These are phyloP conservation scores for Temnothorax curvispinosus DNA, from an alignment of 1,140 invertebrate species.

Conservation along the genomic window DNA sequence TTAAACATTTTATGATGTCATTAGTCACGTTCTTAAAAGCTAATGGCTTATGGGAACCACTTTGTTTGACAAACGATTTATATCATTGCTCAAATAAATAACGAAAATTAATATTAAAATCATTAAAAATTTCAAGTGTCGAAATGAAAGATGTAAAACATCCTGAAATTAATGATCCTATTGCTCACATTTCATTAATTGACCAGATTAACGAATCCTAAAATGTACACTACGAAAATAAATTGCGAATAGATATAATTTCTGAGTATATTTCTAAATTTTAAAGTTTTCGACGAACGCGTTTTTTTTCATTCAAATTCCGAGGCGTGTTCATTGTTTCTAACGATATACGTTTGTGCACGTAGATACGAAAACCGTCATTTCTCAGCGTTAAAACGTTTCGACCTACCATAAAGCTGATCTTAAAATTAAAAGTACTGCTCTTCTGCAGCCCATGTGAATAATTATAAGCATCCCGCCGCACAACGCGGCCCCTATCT, in stretches of 20 bases:
- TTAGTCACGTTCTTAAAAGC: background rate
- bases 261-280: background rate
- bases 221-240: background rate
- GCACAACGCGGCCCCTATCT: background rate
- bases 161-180: background rate
- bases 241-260: no score
- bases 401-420: constrained; percentile 39
- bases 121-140: background rate
- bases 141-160: background rate
- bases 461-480: background rate
- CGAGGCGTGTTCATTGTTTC: background rate
- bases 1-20: background rate
- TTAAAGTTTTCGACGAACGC: background rate
- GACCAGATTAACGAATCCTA: background rate
- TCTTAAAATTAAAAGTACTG: constrained; percentile 57
- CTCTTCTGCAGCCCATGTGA: constrained; percentile 30
- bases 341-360: background rate
- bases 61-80: background rate
- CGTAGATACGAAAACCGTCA: background rate
- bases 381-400: background rate
- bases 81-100: background rate
- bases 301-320: background rate
- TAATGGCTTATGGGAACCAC: background rate
- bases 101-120: background rate
- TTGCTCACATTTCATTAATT: background rate